phyloP scores from a whole-genome alignment of 2,113 vertebrate species.

The Empidonax alnorum region DNA sequence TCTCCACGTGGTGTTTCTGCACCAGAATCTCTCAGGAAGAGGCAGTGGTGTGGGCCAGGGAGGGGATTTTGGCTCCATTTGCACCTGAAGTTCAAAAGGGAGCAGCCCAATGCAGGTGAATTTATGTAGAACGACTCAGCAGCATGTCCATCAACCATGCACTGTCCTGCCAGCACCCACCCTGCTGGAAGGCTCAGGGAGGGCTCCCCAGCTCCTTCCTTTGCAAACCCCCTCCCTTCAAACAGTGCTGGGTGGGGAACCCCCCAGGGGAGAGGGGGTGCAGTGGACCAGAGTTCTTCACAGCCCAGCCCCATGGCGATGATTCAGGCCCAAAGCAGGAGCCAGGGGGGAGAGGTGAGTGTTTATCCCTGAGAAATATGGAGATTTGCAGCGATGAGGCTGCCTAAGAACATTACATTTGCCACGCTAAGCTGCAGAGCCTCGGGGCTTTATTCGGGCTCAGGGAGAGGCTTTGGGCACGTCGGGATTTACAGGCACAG shows the following conservation, averaged over 20 bases:
- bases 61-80: background rate
- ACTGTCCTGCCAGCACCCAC: fast-evolving
- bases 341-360: constrained; percentile 9
- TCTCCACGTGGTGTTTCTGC: fast-evolving
- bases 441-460: constrained; percentile 32
- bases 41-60: background rate
- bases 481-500: constrained; percentile 14
- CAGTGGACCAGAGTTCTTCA: fast-evolving
- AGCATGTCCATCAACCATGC: background rate
- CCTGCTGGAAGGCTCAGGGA: background rate
- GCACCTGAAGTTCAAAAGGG: background rate
- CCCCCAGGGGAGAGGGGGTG: background rate
- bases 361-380: constrained; percentile 39
- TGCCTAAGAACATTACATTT: constrained; percentile 25
- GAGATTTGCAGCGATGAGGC: constrained; percentile 36
- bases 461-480: background rate
- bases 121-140: background rate
- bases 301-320: background rate
- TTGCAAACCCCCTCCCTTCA: background rate
- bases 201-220: background rate
- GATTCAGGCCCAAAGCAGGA: background rate
- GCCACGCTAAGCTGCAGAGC: background rate
- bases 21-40: background rate
- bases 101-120: background rate
- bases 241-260: fast-evolving